Evolutionary conservation across 2,888 invertebrate species (phyloP).

Genomic region (Thysanoteuthis rhombus): DNA sequence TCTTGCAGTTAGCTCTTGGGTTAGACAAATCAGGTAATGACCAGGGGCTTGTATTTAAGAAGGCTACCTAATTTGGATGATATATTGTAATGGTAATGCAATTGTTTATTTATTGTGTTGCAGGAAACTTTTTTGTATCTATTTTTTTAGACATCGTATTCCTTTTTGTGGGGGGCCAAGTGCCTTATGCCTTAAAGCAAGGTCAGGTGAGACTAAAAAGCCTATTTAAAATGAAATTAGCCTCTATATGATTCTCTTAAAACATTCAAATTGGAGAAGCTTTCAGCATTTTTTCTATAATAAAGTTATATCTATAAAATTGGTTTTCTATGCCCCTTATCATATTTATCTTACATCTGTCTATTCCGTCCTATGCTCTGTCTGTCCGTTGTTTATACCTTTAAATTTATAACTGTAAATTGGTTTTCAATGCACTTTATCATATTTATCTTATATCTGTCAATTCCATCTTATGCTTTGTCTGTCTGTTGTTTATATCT

Average conservation of each 20-base stretch:
- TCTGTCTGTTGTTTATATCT: background rate
- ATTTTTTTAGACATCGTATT: background rate
- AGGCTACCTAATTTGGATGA: background rate
- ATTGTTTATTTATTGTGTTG: background rate
- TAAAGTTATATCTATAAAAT: background rate
- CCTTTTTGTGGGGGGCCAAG: background rate
- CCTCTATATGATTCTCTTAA: background rate
- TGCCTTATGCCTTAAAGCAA: background rate
- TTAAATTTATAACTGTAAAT: background rate
- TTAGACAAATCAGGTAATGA: background rate
- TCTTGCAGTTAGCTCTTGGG: background rate
- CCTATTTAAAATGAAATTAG: background rate
- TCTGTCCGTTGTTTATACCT: background rate
- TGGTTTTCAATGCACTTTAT: background rate
- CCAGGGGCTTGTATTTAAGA: background rate
- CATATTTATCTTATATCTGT: background rate
- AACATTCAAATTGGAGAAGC: background rate
- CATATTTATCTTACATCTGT: background rate
- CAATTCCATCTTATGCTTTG: background rate
- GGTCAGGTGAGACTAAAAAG: background rate
- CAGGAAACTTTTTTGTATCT: background rate
- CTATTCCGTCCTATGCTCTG: background rate
- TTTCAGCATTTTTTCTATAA: background rate
- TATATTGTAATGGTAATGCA: background rate
- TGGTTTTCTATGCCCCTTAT: background rate